These are phyloP conservation scores for Spisula solida DNA, from an alignment of 2,888 invertebrate genomes.

Conservation along the genomic window DNA sequence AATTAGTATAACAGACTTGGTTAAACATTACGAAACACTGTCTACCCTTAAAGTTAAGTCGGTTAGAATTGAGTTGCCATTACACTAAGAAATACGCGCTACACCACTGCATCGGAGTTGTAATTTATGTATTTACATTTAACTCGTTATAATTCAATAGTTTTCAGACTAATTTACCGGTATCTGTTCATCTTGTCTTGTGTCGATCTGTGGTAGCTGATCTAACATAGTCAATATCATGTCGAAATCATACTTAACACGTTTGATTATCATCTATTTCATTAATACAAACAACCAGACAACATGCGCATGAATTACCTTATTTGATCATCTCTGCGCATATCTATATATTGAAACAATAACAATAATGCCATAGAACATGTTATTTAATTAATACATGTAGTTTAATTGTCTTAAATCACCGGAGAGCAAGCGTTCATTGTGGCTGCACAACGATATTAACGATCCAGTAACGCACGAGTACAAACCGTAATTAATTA, in stretches of 20 bases:
- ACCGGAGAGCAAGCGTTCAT: neutral
- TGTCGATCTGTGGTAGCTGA: conserved; percentile 34
- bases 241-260: conserved; percentile 53
- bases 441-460: neutral
- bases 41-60: too few species aligned
- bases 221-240: conserved; percentile 12
- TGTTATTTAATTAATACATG: neutral
- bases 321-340: conserved; percentile 17
- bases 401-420: neutral
- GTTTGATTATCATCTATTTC: conserved; percentile 54
- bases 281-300: neutral
- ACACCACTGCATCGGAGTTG: neutral
- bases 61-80: too few species aligned
- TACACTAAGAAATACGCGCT: neutral
- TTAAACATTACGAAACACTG: too few species aligned
- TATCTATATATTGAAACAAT: neutral
- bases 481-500: neutral
- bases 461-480: neutral
- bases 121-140: neutral
- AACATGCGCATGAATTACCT: conserved; percentile 9
- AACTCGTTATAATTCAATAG: conserved; percentile 6
- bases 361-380: neutral
- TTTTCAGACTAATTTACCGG: neutral
- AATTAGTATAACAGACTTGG: too few species aligned
- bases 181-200: neutral